phyloP scores from a whole-genome alignment of 1,140 invertebrate species.

The Drosophila rufa region DNA sequence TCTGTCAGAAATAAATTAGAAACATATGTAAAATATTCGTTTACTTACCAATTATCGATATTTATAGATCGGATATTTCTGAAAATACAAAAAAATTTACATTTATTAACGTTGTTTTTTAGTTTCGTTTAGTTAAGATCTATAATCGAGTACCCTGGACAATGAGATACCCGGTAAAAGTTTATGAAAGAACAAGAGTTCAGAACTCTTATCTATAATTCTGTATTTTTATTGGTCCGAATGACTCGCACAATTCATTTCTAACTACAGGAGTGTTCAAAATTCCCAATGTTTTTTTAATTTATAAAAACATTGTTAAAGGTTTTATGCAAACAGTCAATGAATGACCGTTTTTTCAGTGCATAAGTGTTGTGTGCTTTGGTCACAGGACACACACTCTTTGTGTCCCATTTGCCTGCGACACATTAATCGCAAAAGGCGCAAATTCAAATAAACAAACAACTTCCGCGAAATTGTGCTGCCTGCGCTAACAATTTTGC shows the following conservation, averaged over 20 bases:
- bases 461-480: conserved; percentile 63
- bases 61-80: neutral
- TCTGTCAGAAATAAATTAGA: neutral
- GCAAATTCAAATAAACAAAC: conserved; percentile 71
- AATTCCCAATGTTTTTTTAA: neutral
- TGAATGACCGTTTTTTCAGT: neutral
- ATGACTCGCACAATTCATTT: no score
- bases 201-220: neutral
- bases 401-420: conserved; percentile 63
- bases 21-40: no score
- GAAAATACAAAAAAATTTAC: neutral
- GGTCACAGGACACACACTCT: conserved; percentile 59
- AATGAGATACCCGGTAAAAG: neutral
- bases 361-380: neutral
- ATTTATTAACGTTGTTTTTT: neutral
- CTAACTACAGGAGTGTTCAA: neutral
- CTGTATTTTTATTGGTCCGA: no score
- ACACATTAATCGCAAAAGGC: conserved; percentile 64
- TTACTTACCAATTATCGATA: conserved; percentile 3
- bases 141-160: no score
- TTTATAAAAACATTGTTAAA: neutral
- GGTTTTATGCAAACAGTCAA: neutral
- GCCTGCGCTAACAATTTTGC: conserved; percentile 39
- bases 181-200: neutral
- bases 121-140: neutral